phyloP scores from a whole-genome alignment of 2,797 vertebrate genomes.

The Capromys pilorides region DNA sequence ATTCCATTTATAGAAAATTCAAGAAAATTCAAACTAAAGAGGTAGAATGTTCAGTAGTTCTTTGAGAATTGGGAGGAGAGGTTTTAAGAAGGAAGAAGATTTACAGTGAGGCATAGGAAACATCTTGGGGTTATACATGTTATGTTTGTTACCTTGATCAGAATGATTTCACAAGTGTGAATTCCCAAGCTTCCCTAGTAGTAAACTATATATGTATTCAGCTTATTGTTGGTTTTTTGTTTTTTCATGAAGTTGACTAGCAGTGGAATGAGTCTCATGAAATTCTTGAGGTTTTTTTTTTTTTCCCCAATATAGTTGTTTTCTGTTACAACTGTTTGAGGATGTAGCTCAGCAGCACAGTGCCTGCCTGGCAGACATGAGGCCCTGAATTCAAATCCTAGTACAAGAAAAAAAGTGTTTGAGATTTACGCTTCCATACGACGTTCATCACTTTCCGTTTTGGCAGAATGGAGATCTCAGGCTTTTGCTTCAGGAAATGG shows the following conservation, averaged over 20 bases:
- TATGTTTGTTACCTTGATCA: neutral
- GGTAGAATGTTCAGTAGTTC: neutral
- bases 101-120: neutral
- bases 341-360: too few relatives aligned
- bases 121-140: neutral
- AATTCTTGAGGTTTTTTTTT: conserved; percentile 2
- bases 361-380: too few relatives aligned
- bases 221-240: neutral
- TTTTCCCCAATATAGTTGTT: neutral
- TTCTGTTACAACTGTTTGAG: neutral
- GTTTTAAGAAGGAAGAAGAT: neutral
- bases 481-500: conserved; percentile 87
- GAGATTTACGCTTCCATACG: neutral
- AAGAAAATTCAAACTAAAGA: neutral
- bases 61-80: neutral
- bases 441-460: conserved; percentile 63
- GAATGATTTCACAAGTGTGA: neutral
- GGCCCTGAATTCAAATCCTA: too few relatives aligned
- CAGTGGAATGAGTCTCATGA: neutral
- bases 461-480: conserved; percentile 86
- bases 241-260: neutral
- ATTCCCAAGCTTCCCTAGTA: neutral
- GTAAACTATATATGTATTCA: neutral
- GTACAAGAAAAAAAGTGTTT: neutral
- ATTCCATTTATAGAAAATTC: conserved; percentile 1